A percentile compares a stretch with the other conserved stretches of the same genome.
Conservation (phyloP, 2,797 vertebrate genomes). For the Psittacula echo region DNA sequence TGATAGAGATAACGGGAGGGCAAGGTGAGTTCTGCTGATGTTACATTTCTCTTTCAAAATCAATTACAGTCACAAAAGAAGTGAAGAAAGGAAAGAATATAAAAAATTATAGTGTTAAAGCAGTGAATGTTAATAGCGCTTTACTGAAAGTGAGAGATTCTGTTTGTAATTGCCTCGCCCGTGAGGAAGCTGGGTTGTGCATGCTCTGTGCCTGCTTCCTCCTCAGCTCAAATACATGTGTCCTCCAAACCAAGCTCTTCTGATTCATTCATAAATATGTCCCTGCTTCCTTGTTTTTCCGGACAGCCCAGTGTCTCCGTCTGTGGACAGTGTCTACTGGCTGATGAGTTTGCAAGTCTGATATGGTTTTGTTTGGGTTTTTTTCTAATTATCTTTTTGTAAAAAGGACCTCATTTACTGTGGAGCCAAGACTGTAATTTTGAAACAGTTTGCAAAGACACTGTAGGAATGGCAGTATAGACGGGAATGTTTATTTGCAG, state of each 20-base stretch:
- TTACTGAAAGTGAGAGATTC: not conserved
- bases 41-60: not conserved
- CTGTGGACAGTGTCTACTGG: not conserved
- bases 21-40: not conserved
- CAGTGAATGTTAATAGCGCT: not conserved
- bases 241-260: not conserved
- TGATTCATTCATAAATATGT: not conserved
- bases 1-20: not conserved
- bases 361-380: rapidly evolving
- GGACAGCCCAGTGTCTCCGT: not conserved
- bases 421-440: not conserved
- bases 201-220: not conserved
- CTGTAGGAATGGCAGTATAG: not conserved
- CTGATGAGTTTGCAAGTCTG: not conserved
- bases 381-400: not conserved
- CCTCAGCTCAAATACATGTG: not conserved
- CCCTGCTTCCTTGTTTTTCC: not conserved
- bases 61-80: not conserved
- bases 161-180: not conserved
- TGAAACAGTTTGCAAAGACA: not conserved
- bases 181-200: not conserved
- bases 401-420: not conserved
- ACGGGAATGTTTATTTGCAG: not conserved
- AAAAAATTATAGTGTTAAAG: not conserved
- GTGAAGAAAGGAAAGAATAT: not conserved